Conservation (phyloP, 2,797 vertebrate species). For the Scyliorhinus canicula region DNA sequence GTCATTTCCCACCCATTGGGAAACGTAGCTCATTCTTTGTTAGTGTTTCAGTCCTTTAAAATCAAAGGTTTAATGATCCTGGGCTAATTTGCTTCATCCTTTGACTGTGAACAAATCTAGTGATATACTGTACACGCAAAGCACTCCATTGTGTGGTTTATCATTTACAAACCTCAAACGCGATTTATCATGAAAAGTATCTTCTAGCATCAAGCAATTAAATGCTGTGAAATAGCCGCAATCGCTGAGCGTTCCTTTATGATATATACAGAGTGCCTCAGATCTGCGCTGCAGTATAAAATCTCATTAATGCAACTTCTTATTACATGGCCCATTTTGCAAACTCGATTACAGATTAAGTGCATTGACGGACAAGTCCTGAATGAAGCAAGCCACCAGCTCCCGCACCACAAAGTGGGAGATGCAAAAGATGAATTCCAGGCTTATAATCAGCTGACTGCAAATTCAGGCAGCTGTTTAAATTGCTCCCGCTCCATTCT, state of each 20-base stretch:
- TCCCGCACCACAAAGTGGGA: not conserved
- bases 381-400: not conserved
- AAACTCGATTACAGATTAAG: not conserved
- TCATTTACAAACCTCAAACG: not conserved
- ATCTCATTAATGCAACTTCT: not conserved
- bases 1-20: not conserved
- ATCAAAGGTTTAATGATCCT: constrained; percentile 3
- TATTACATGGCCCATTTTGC: not conserved
- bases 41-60: not conserved
- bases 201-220: not conserved
- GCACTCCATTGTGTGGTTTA: not conserved
- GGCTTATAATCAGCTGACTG: not conserved
- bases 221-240: not conserved
- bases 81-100: not conserved
- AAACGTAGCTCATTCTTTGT: not conserved
- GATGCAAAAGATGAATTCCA: not conserved
- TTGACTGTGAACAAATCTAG: not conserved
- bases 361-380: not conserved
- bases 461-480: not conserved
- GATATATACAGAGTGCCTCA: not conserved
- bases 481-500: not conserved
- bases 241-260: not conserved
- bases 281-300: not conserved
- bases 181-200: not conserved
- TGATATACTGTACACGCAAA: not conserved